Conservation (phyloP, 2,113 vertebrate genomes). For the Chionomys nivalis region DNA sequence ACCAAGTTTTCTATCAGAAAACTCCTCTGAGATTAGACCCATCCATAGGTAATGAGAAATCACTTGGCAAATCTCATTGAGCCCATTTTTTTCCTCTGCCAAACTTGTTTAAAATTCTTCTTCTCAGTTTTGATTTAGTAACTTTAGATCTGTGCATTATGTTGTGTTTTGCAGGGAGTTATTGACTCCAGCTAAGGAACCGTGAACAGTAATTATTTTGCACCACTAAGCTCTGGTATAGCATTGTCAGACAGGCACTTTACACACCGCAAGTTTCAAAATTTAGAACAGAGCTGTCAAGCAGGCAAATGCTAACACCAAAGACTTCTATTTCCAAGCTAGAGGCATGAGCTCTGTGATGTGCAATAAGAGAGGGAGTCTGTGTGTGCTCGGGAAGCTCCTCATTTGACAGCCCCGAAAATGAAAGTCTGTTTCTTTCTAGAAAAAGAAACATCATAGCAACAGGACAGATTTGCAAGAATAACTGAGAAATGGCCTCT, state of each 20-base stretch:
- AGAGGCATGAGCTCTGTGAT: constrained; percentile 74
- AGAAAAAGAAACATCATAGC: constrained; percentile 52
- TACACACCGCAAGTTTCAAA: constrained; percentile 70
- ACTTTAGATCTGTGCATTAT: constrained; percentile 79
- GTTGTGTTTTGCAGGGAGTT: constrained; percentile 74
- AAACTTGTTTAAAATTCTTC: constrained; percentile 65
- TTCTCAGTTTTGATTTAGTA: constrained; percentile 73
- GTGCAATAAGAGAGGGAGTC: constrained; percentile 64
- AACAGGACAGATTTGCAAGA: constrained; percentile 36
- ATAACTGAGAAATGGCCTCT: background rate
- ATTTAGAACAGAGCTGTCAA: constrained; percentile 80
- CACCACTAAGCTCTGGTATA: constrained; percentile 75
- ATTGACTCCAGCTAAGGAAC: constrained; percentile 80
- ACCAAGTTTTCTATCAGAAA: background rate
- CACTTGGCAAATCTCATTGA: constrained; percentile 52
- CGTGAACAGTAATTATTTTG: constrained; percentile 82
- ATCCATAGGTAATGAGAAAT: constrained; percentile 39
- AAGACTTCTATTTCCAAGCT: constrained; percentile 75
- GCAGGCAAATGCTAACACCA: constrained; percentile 74
- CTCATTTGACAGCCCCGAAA: constrained; percentile 73
- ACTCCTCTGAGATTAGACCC: background rate
- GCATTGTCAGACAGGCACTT: constrained; percentile 77
- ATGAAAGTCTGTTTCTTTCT: constrained; percentile 57
- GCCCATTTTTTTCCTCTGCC: constrained; percentile 25
- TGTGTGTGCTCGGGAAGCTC: constrained; percentile 61